Percentiles rank a stretch among this genome's conserved stretches.
Conservation (phyloP, 2,797 vertebrate species). For the Pristis pectinata region DNA sequence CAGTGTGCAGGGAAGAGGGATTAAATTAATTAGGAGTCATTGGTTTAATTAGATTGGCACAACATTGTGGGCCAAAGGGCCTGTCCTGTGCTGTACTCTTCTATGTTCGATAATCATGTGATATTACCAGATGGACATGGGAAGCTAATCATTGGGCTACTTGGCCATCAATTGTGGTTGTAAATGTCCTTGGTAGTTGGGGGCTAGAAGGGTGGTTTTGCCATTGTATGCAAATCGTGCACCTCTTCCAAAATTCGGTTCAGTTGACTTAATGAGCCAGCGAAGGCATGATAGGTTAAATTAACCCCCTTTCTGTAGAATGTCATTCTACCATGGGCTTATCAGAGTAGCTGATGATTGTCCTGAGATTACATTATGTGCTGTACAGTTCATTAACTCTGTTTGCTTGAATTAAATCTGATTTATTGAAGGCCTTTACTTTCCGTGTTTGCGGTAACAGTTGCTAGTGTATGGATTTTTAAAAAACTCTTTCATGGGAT, state of each 20-base stretch:
- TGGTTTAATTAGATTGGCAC: no score
- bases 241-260: neutral
- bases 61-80: no score
- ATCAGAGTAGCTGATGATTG: neutral
- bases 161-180: neutral
- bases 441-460: neutral
- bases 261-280: no score
- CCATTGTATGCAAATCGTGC: neutral
- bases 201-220: no score
- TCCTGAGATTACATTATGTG: slow-evolving; percentile 8
- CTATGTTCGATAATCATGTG: no score
- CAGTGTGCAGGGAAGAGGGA: no score
- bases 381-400: neutral
- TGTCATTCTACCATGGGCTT: neutral
- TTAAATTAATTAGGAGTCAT: no score
- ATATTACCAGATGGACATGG: neutral
- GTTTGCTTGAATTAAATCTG: neutral
- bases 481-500: no score
- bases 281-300: neutral
- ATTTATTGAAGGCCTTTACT: neutral
- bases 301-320: neutral
- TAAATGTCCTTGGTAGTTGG: no score
- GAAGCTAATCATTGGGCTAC: neutral
- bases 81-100: no score
- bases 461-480: neutral